Percentiles rank a stretch among this genome's conserved stretches.
phyloP scores from a whole-genome alignment of 2,113 vertebrate species.

The Thalassoma bifasciatum region DNA sequence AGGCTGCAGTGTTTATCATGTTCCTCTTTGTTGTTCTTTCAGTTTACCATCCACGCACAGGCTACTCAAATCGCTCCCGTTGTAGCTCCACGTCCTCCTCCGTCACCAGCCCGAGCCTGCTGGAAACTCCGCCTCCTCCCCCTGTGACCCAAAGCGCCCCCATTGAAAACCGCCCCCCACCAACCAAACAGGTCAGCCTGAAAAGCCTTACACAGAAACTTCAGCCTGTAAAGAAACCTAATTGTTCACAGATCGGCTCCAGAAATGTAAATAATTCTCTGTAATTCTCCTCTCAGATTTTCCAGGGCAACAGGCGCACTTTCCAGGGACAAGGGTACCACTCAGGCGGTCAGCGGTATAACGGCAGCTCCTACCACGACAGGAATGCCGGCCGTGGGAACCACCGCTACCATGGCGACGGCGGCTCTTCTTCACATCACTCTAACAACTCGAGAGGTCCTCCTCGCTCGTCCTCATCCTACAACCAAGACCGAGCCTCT shows the following conservation, averaged over 20 bases:
- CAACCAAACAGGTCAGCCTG: constrained; percentile 85
- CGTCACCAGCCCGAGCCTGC: constrained; percentile 64
- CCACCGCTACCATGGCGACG: constrained; percentile 75
- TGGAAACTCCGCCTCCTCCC: constrained; percentile 69
- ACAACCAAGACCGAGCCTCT: constrained; percentile 73
- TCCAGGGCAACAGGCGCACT: constrained; percentile 78
- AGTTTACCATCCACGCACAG: constrained; percentile 95
- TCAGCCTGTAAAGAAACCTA: not conserved
- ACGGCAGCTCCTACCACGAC: constrained; percentile 78
- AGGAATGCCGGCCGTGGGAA: constrained; percentile 78
- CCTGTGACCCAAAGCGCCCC: constrained; percentile 62
- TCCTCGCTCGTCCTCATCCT: constrained; percentile 56
- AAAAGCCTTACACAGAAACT: not conserved
- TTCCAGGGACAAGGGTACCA: constrained; percentile 85
- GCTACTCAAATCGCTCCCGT: constrained; percentile 89
- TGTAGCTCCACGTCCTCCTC: constrained; percentile 86
- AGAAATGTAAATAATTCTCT: not conserved
- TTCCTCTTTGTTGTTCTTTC: not conserved
- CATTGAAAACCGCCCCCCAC: constrained; percentile 74
- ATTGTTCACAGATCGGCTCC: not conserved
- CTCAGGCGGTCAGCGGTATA: constrained; percentile 82
- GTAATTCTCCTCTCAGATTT: constrained; percentile 77
- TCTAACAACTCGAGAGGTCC: constrained; percentile 64
- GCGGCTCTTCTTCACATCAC: constrained; percentile 58
- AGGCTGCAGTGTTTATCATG: not conserved